These are phyloP conservation scores for Lasioglossum zephyrum DNA, from an alignment of 2,888 invertebrate genomes.

Conservation along the genomic window DNA sequence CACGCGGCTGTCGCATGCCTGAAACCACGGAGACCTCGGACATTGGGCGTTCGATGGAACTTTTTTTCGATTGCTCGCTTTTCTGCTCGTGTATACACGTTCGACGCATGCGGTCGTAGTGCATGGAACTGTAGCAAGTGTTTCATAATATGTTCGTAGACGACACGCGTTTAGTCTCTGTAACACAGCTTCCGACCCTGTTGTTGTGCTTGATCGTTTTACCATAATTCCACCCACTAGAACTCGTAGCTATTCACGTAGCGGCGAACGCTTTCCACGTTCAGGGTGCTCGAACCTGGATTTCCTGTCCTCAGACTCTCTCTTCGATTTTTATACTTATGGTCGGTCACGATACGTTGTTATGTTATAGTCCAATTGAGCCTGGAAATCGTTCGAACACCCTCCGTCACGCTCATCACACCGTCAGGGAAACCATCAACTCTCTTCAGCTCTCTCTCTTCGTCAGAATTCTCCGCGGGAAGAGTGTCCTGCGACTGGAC, in stretches of 20 bases:
- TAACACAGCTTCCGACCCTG: constrained; percentile 36
- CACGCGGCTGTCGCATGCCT: constrained; percentile 66
- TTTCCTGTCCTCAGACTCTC: neutral
- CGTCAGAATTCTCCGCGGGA: constrained; percentile 36
- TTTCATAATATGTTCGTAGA: constrained; percentile 29
- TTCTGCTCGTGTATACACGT: constrained; percentile 42
- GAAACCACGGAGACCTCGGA: constrained; percentile 49
- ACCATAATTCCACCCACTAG: constrained; percentile 25
- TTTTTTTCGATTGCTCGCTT: constrained; percentile 38
- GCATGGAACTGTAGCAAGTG: constrained; percentile 40
- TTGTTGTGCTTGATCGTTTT: constrained; percentile 48
- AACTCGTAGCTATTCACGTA: constrained; percentile 38
- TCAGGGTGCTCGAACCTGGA: constrained; percentile 42
- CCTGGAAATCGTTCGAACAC: constrained; percentile 26
- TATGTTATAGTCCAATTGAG: neutral
- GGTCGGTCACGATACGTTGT: neutral
- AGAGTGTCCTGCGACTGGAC: constrained; percentile 46
- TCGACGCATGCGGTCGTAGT: constrained; percentile 20
- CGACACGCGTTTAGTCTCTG: constrained; percentile 24
- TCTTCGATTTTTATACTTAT: neutral
- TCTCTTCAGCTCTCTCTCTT: constrained; percentile 55
- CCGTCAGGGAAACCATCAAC: constrained; percentile 36
- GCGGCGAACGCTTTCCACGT: constrained; percentile 29
- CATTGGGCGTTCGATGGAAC: constrained; percentile 59
- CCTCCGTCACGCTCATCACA: constrained; percentile 44